phyloP scores from a whole-genome alignment of 2,797 vertebrate species.

The Silurus lanzhouensis region DNA sequence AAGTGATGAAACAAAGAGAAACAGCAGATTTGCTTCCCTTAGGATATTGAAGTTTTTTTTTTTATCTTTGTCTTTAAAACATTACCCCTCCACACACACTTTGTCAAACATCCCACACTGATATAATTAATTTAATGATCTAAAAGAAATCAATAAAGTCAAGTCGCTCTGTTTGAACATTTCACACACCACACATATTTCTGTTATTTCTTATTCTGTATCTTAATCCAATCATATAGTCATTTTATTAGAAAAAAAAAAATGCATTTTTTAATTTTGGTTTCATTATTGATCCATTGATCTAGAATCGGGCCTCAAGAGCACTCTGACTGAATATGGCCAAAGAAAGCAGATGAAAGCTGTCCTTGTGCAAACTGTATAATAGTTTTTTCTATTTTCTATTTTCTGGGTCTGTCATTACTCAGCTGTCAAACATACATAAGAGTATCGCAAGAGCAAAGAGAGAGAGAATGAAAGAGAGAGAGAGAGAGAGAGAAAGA shows the following conservation, averaged over 20 bases:
- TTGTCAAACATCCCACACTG: background rate
- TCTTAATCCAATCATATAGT: background rate
- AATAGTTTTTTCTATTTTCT: too few relatives aligned
- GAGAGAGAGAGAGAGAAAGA: background rate
- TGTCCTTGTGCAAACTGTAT: too few relatives aligned
- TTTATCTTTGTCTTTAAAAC: constrained; percentile 8
- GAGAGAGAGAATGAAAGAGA: background rate
- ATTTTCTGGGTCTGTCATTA: background rate
- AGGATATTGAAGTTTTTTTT: background rate
- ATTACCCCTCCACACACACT: background rate
- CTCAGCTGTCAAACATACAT: background rate
- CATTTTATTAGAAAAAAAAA: background rate
- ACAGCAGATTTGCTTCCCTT: constrained; percentile 19
- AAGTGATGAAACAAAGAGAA: constrained; percentile 63
- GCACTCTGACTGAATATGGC: too few relatives aligned
- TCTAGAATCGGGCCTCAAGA: too few relatives aligned
- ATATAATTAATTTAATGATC: background rate
- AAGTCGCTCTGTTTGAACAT: background rate
- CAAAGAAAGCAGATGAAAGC: too few relatives aligned
- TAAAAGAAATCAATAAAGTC: constrained; percentile 4
- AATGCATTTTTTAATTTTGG: background rate
- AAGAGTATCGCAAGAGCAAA: background rate
- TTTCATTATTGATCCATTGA: background rate
- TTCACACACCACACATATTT: background rate
- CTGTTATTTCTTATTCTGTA: background rate